These are phyloP conservation scores for Micropoecilia bifurca DNA, from an alignment of 2,797 vertebrate species.

Conservation along the genomic window DNA sequence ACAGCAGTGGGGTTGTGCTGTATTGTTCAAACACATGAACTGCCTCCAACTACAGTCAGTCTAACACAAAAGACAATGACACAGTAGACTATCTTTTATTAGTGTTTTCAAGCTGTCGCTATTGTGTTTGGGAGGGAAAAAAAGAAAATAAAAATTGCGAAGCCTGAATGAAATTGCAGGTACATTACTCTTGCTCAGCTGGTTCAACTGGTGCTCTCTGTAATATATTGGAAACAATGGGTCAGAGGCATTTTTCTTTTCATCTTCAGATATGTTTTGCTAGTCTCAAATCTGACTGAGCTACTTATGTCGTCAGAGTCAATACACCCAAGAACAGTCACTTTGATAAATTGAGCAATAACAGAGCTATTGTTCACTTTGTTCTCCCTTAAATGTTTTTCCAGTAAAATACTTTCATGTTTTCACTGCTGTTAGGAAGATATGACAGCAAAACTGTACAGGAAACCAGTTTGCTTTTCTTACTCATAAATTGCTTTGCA, in stretches of 20 bases:
- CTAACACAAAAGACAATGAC: slow-evolving; percentile 49
- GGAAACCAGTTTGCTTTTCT: slow-evolving; percentile 30
- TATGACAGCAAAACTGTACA: slow-evolving; percentile 15
- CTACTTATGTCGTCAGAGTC: slow-evolving; percentile 58
- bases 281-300: slow-evolving; percentile 46
- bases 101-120: slow-evolving; percentile 52
- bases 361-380: slow-evolving; percentile 54
- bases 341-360: slow-evolving; percentile 74
- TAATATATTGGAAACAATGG: slow-evolving; percentile 66
- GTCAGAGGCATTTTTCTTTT: slow-evolving; percentile 61
- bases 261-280: slow-evolving; percentile 42
- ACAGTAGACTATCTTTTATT: slow-evolving; percentile 44
- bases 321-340: slow-evolving; percentile 50
- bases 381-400: slow-evolving; percentile 49
- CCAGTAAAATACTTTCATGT: slow-evolving; percentile 44
- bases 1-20: slow-evolving; percentile 37
- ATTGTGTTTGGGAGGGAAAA: slow-evolving; percentile 34
- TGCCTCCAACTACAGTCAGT: slow-evolving; percentile 35
- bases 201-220: slow-evolving; percentile 44
- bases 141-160: slow-evolving; percentile 45
- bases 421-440: slow-evolving; percentile 14
- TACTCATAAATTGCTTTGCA: slow-evolving; percentile 2
- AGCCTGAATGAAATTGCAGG: slow-evolving; percentile 63
- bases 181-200: slow-evolving; percentile 48
- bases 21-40: slow-evolving; percentile 57